Base-by-base conservation (phyloP, 2,113 vertebrate genomes). In the Siniperca chuatsi region DNA sequence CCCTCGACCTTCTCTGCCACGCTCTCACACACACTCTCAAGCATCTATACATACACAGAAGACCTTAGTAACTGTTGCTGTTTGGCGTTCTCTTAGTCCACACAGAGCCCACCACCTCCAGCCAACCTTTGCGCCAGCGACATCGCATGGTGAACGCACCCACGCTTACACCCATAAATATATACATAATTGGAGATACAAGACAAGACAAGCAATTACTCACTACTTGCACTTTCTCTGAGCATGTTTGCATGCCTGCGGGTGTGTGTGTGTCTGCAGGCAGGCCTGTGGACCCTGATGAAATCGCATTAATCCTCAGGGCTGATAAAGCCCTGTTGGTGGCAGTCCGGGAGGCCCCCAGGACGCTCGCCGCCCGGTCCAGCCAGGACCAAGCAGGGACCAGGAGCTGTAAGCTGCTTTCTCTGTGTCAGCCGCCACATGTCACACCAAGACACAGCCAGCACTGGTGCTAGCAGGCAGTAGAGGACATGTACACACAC, bases 11-110 rank as follows among this genome's bases (percentile, higher is more conserved):
- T 75, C 44, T 54, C 54, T n/a, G 62, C 21, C 50, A 7, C 50
- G 4, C 48, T 50, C 48, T 20, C 82, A 55, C 46, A 57, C 29
- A 20, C 33, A 67, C 83, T 82, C 44, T 78, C 33, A 71, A 6
- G 42, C 78, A 58, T 11, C 54, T n/a, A 67, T 46, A 67, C 72
- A 75, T 64, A 85, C 77, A 87, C 23, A 67, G 40, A 77, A 42
- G 76, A 52, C 83, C 94, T 74, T 93, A 72, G 95, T 92, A 90
- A 96, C 95, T 76, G 94, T 96, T 95, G 92, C 95, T 93, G 87
- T 95, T 94, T 93, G 88, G 81, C 46, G 48, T 64, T 8, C 52
- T 81, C 61, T 62, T 48, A 65, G 82, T 67, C 69, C 33, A 90
- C 87, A 91, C 81, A 91, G 78, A 90, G 60, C 83, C 76, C 77